Evolutionary conservation across 2,888 invertebrate species (phyloP).

Genomic region (Parelbella ahira): DNA sequence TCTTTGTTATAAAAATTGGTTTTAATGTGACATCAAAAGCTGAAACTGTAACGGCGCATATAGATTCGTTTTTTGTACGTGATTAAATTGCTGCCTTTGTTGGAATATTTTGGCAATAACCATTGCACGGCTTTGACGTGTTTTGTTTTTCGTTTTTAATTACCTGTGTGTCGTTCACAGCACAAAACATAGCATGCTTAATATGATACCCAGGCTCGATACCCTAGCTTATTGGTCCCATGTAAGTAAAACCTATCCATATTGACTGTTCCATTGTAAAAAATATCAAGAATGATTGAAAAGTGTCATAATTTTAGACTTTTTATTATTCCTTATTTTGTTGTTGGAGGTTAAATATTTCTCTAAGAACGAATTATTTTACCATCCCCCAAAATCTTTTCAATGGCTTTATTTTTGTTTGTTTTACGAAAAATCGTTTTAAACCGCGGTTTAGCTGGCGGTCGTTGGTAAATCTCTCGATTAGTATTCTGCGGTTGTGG

Average conservation of each 20-base stretch:
- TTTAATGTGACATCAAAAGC: constrained; percentile 14
- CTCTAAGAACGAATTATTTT: too few relatives aligned
- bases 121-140: constrained; percentile 1
- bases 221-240: too few relatives aligned
- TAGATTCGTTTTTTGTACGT: constrained; percentile 12
- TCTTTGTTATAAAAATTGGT: constrained; percentile 13
- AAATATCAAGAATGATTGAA: too few relatives aligned
- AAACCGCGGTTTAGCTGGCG: constrained; percentile 45
- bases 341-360: too few relatives aligned
- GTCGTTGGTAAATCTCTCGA: constrained; percentile 57
- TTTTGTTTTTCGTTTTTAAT: background rate
- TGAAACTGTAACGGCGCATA: constrained; percentile 13
- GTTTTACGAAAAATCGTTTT: constrained; percentile 27
- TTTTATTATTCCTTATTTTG: too few relatives aligned
- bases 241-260: too few relatives aligned
- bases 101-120: constrained; percentile 6
- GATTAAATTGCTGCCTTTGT: constrained; percentile 13
- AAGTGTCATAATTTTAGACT: too few relatives aligned
- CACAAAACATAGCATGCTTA: too few relatives aligned
- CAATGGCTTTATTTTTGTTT: constrained; percentile 4
- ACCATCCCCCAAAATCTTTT: background rate
- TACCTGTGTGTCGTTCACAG: background rate
- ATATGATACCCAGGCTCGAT: too few relatives aligned
- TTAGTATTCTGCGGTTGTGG: constrained; percentile 61
- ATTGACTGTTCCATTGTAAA: too few relatives aligned